A percentile compares a stretch with the other conserved stretches of the same genome.
These are phyloP conservation scores for Macaria notata DNA, from an alignment of 2,888 invertebrate species.

Conservation along the genomic window DNA sequence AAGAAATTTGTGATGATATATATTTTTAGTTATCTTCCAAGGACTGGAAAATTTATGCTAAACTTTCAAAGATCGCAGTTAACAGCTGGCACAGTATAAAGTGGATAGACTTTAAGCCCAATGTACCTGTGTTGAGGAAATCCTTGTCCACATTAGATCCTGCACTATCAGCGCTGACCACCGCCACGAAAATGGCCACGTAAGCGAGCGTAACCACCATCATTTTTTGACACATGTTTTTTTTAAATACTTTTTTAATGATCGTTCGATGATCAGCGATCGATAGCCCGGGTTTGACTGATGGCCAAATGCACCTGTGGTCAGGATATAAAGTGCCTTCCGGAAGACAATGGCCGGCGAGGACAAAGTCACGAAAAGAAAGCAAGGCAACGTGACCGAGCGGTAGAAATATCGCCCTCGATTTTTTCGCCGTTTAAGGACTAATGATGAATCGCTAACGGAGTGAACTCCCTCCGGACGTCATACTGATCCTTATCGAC, in stretches of 20 bases:
- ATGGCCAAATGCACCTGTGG: conserved; percentile 55
- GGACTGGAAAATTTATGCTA: too few relatives aligned
- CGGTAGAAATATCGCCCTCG: conserved; percentile 71
- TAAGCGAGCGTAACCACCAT: conserved; percentile 61
- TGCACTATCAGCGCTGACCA: conserved; percentile 61
- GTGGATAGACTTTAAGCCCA: neutral
- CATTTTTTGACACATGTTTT: conserved; percentile 64
- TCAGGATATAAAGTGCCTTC: conserved; percentile 79
- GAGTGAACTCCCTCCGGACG: conserved; percentile 60
- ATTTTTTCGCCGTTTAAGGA: conserved; percentile 61
- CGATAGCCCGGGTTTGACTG: conserved; percentile 66
- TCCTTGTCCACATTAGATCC: conserved; percentile 42
- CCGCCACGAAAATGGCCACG: conserved; percentile 59
- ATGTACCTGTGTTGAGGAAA: conserved; percentile 59
- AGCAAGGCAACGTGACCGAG: conserved; percentile 75
- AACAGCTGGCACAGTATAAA: too few relatives aligned
- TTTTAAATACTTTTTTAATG: conserved; percentile 33
- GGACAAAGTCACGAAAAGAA: conserved; percentile 75
- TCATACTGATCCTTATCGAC: conserved; percentile 59
- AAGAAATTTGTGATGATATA: too few relatives aligned
- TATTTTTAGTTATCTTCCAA: too few relatives aligned
- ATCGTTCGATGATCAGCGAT: conserved; percentile 47
- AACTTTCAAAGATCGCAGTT: too few relatives aligned
- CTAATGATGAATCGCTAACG: conserved; percentile 71
- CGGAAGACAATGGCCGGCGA: conserved; percentile 71